Conservation (phyloP, 2,113 vertebrate genomes). For the Nesospiza acunhae region DNA sequence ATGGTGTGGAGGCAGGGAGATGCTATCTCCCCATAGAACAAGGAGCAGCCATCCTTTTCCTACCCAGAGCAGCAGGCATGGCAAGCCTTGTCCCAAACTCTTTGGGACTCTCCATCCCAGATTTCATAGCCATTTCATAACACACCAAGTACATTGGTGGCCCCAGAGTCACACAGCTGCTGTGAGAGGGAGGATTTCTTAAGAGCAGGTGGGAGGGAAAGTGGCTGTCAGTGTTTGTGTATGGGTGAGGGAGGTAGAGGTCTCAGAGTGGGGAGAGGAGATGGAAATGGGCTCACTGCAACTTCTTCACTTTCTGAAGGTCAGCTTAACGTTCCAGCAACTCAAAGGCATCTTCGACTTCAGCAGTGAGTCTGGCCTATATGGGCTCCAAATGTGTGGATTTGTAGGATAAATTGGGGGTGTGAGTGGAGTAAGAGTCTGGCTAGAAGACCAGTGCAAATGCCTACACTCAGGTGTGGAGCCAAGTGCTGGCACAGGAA, state of each 20-base stretch:
- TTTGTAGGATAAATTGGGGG: background rate
- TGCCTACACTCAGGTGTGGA: background rate
- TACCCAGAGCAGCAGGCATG: background rate
- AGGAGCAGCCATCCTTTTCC: background rate
- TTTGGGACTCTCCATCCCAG: background rate
- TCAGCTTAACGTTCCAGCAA: background rate
- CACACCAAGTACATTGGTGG: background rate
- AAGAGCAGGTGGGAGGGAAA: background rate
- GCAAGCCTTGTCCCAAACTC: background rate
- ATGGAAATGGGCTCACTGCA: background rate
- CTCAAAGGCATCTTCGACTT: background rate
- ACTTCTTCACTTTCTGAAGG: background rate
- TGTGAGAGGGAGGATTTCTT: background rate
- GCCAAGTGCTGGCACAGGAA: background rate
- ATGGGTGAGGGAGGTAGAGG: too few species aligned
- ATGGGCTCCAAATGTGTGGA: background rate
- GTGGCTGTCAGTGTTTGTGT: background rate
- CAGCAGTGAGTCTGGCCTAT: background rate
- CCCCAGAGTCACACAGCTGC: background rate
- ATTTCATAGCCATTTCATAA: background rate
- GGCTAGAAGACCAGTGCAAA: background rate
- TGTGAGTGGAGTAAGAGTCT: background rate
- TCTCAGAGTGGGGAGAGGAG: background rate
- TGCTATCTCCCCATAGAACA: background rate
- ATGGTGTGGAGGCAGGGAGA: rapidly evolving